Conservation (phyloP, 2,113 vertebrate species). For the Myotis lucifugus region DNA sequence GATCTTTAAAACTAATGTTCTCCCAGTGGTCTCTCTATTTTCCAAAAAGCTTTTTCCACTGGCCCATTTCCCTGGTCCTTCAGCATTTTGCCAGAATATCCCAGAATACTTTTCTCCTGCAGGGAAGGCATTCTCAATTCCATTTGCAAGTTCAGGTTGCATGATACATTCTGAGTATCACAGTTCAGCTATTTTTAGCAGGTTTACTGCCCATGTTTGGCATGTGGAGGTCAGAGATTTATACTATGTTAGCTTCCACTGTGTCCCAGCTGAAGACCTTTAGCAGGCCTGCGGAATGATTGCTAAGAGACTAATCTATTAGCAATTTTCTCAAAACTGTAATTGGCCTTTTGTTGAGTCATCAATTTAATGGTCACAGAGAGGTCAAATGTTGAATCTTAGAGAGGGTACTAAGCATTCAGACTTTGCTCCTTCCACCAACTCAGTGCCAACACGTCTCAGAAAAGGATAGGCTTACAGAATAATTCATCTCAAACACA, state of each 20-base stretch:
- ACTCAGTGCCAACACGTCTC: background rate
- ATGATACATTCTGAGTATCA: background rate
- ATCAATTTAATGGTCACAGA: background rate
- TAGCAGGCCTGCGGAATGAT: background rate
- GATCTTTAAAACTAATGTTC: background rate
- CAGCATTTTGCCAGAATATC: background rate
- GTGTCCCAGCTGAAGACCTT: background rate
- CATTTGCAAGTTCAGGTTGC: background rate
- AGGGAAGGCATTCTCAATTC: background rate
- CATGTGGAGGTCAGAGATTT: background rate
- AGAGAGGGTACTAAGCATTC: background rate
- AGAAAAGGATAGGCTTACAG: accelerated
- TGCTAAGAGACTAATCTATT: slow-evolving; percentile 30
- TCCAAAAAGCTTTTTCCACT: background rate
- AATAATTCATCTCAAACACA: background rate
- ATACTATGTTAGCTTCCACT: background rate
- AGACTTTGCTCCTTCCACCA: background rate
- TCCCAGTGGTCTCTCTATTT: background rate
- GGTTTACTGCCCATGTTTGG: background rate
- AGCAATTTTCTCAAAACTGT: slow-evolving; percentile 9
- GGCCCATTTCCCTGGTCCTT: background rate
- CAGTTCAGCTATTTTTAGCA: background rate
- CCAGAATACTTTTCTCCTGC: accelerated
- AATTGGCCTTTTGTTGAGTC: background rate
- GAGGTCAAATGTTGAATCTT: background rate